Percentiles rank a stretch among this genome's conserved stretches.
Evolutionary conservation across 2,888 invertebrate genomes (phyloP).

Genomic region (Harpagoxenus sublaevis): DNA sequence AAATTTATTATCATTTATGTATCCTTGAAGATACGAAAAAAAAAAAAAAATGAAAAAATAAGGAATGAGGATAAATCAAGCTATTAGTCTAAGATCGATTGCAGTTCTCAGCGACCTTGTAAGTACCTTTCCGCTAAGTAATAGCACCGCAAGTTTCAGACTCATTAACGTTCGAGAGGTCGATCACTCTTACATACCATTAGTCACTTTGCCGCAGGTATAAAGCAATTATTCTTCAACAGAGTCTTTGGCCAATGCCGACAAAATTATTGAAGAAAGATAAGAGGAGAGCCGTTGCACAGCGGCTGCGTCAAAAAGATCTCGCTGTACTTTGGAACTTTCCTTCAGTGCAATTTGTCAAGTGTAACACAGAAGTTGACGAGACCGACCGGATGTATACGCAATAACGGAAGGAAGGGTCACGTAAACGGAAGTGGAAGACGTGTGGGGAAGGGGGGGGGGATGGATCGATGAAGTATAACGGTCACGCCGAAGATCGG

Average conservation of each 20-base stretch:
- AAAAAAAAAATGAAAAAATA: background rate
- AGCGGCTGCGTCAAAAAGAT: conserved; percentile 15
- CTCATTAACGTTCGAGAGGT: conserved; percentile 53
- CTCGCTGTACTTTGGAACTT: conserved; percentile 45
- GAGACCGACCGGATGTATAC: conserved; percentile 62
- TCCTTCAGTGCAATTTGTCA: conserved; percentile 62
- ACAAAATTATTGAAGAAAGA: conserved; percentile 6
- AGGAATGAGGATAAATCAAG: conserved; percentile 30
- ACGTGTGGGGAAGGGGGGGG: background rate
- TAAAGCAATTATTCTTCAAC: conserved; percentile 50
- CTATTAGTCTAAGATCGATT: conserved; percentile 52
- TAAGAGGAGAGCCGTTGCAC: background rate
- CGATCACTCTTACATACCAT: conserved; percentile 53
- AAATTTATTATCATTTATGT: conserved; percentile 30
- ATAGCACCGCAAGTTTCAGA: conserved; percentile 54
- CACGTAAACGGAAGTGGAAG: conserved; percentile 57
- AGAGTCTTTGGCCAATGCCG: conserved; percentile 5
- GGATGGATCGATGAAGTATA: conserved; percentile 61
- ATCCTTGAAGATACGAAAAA: background rate
- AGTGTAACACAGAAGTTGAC: conserved; percentile 67
- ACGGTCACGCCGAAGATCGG: conserved; percentile 44
- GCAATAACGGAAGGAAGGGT: conserved; percentile 59
- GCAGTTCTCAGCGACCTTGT: conserved; percentile 41
- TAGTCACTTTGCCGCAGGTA: conserved; percentile 48
- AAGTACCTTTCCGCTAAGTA: conserved; percentile 33